Evolutionary conservation across 92 coral and sea anemone species (phyloP).

Genomic region (Diadumene lineata): DNA sequence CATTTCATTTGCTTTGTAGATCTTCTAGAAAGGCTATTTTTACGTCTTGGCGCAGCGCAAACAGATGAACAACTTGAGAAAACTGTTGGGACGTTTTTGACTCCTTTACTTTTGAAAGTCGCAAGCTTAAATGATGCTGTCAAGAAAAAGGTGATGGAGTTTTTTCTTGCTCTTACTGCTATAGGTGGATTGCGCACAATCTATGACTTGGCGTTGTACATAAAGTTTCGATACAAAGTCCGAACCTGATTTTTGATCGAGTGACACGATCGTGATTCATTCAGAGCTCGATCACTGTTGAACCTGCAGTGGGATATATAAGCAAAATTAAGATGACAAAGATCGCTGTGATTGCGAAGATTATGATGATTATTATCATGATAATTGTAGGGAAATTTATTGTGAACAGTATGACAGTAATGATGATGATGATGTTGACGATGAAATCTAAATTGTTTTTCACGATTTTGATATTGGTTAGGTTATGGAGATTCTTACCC

Average conservation of each 20-base stretch:
- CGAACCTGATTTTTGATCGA: too few species aligned
- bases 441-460: not conserved
- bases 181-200: not conserved
- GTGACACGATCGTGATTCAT: too few species aligned
- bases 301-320: too few species aligned
- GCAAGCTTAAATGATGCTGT: slow-evolving; percentile 79
- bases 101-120: slow-evolving; percentile 84
- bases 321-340: too few species aligned
- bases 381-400: too few species aligned
- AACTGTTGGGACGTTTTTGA: slow-evolving; percentile 73
- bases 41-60: slow-evolving; percentile 88
- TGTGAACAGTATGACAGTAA: too few species aligned
- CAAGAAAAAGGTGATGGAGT: slow-evolving; percentile 71
- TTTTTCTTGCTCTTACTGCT: not conserved
- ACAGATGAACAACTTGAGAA: slow-evolving; percentile 88
- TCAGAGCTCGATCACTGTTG: too few species aligned
- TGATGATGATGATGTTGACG: too few species aligned
- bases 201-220: too few species aligned
- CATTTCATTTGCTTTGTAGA: slow-evolving; percentile 39
- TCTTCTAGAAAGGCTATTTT: slow-evolving; percentile 88
- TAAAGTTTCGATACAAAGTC: too few species aligned
- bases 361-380: too few species aligned
- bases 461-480: not conserved
- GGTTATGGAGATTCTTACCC: slow-evolving; percentile 91
- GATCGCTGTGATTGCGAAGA: too few species aligned